These are phyloP conservation scores for Taxidea taxus DNA, from an alignment of 2,113 vertebrate genomes.

Conservation along the genomic window DNA sequence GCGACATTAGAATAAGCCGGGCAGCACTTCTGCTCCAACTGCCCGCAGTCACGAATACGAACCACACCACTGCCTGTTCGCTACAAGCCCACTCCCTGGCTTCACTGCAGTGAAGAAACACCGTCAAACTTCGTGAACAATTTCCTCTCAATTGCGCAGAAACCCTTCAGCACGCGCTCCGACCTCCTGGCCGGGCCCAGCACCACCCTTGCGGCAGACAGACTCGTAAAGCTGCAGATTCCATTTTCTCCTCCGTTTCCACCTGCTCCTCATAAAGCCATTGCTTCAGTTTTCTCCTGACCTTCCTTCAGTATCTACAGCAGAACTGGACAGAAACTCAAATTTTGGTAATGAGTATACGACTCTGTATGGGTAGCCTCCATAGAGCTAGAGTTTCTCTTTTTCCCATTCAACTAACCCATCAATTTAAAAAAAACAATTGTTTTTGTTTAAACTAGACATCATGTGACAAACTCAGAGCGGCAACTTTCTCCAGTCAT, in stretches of 20 bases:
- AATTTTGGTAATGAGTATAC: not conserved
- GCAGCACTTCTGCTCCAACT: not conserved
- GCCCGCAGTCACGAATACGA: not conserved
- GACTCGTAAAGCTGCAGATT: not conserved
- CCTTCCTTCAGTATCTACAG: constrained; percentile 21
- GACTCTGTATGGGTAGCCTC: not conserved
- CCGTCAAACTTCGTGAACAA: not conserved
- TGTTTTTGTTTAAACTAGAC: constrained; percentile 23
- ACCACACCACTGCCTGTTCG: not conserved
- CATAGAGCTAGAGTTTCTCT: not conserved
- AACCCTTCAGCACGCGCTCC: not conserved
- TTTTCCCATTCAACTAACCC: not conserved
- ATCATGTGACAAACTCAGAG: constrained; percentile 37
- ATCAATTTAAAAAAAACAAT: not conserved
- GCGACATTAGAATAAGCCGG: not conserved
- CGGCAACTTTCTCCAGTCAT: constrained; percentile 60
- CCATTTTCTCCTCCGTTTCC: not conserved
- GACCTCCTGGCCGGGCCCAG: not conserved
- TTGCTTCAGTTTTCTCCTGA: not conserved
- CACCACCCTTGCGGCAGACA: not conserved
- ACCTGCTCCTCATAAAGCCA: constrained; percentile 34
- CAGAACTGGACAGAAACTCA: constrained; percentile 23
- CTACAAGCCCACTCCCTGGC: not conserved
- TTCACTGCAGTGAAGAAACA: not conserved
- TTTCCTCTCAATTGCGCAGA: not conserved